Evolutionary conservation across 2,113 vertebrate genomes (phyloP).

Genomic region (Sminthopsis crassicaudata): DNA sequence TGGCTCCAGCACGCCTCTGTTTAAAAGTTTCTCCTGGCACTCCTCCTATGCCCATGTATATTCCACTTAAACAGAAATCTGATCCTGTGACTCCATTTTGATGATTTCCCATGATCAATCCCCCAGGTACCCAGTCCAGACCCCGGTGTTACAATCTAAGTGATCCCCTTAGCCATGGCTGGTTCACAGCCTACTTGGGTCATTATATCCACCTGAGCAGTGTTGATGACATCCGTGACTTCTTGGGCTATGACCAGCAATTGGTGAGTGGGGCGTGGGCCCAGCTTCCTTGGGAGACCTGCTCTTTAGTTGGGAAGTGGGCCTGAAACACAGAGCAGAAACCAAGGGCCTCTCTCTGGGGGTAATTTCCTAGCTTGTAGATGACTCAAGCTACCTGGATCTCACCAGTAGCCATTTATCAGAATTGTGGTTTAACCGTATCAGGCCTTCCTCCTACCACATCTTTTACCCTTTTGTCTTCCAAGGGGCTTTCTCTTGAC

Average conservation of each 20-base stretch:
- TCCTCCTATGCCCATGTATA: not conserved
- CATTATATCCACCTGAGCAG: constrained; percentile 32
- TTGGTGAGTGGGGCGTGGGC: not conserved
- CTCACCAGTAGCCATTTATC: not conserved
- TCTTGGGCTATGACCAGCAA: constrained; percentile 40
- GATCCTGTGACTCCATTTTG: not conserved
- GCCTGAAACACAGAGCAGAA: not conserved
- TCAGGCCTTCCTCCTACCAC: not conserved
- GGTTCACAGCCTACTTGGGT: constrained; percentile 54
- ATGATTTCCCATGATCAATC: not conserved
- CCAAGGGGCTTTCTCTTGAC: not conserved
- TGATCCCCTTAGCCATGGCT: not conserved
- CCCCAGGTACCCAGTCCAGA: not conserved
- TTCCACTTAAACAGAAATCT: not conserved
- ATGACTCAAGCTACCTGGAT: not conserved
- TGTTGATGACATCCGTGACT: constrained; percentile 21
- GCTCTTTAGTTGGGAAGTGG: not conserved
- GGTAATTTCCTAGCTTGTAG: not conserved
- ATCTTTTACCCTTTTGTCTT: not conserved
- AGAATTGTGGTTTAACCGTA: not conserved
- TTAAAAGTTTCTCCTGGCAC: not conserved
- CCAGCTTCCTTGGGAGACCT: not conserved
- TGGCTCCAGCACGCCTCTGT: not conserved
- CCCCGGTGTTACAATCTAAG: constrained; percentile 51
- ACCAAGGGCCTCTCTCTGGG: not conserved